Evolutionary conservation across 2,113 vertebrate species (phyloP), one percentile per base, ranked within the genome.

Genomic region (Grantiella picta): DNA sequence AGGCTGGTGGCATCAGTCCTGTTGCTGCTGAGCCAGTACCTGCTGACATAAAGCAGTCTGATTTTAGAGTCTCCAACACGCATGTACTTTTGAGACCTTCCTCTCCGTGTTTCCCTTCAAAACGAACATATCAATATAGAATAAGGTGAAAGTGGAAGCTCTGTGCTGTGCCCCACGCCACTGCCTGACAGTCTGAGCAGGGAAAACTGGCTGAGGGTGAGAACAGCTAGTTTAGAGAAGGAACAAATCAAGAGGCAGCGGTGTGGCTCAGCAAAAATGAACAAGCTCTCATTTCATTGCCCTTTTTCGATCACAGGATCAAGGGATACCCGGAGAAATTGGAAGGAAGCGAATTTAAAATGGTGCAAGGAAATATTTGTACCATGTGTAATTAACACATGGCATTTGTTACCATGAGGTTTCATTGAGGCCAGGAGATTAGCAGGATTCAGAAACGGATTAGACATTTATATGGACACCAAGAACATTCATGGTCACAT

Each of bases 361-460:
- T 86, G 95, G 52, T 73, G 86, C 94, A 94, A 94, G 87, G 93
- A 95, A 94, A 85, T 86, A 69, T 93, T 92, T 72, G 86, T 85
- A 78, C 82, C 59, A 4, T 80, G 70, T 63, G 84, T 73, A 95
- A 96, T 97, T 97, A 96, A 82, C 95, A 95, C 83, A 85, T 61
- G 92, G 87, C 71, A 89, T 94, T 94, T 82, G 92, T 95, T 97
- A 96, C 88, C 59, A n/a, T 7, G 56, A 92, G 66, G 72, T 87
- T 96, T 96, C 84, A 56, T 38, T 63, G 94, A 93, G 77, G 80
- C 80, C 33, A 12, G 86, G 93, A 96, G 96, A 96, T 96, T 96
- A 96, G 89, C 95, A 81, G 93, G 82, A 86, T 94, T 96, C 92
- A 87, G 86, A 92, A 96, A 96, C 80, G 94, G 90, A 96, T 95